These are phyloP conservation scores for Rhopalosiphum maidis DNA, from an alignment of 1,140 invertebrate species.

Conservation along the genomic window DNA sequence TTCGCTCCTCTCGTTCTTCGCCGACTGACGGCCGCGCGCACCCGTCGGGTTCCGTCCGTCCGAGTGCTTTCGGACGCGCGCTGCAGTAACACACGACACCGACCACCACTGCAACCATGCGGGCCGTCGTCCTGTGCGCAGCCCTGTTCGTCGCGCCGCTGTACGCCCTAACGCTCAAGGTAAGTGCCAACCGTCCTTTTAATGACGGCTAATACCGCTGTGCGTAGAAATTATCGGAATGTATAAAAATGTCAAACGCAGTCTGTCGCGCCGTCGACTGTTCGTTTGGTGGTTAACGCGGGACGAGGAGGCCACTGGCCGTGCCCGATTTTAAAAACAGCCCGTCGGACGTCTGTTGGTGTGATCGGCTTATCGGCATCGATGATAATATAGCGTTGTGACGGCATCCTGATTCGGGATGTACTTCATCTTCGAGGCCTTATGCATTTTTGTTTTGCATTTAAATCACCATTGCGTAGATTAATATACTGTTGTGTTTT, in stretches of 20 bases:
- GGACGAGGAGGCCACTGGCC: background rate
- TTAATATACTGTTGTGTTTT: background rate
- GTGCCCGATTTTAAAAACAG: background rate
- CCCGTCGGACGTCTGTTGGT: too few species aligned
- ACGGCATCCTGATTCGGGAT: background rate
- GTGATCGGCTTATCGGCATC: background rate
- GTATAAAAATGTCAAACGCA: background rate
- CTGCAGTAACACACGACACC: background rate
- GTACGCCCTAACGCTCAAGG: slow-evolving; percentile 45
- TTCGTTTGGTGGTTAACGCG: background rate
- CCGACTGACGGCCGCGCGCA: background rate
- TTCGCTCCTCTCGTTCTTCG: background rate
- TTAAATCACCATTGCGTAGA: background rate
- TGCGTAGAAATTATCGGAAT: background rate
- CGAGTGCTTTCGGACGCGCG: background rate
- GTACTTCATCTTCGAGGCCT: background rate
- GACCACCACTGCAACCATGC: slow-evolving; percentile 6
- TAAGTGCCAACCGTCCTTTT: background rate
- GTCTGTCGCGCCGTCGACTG: background rate
- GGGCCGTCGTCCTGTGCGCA: slow-evolving; percentile 56
- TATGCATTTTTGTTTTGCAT: background rate
- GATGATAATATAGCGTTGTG: too few species aligned
- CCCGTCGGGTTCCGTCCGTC: background rate
- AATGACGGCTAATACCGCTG: too few species aligned
- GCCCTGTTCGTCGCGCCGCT: slow-evolving; percentile 51